phyloP scores from a whole-genome alignment of 2,797 vertebrate genomes.

The Squalus acanthias region DNA sequence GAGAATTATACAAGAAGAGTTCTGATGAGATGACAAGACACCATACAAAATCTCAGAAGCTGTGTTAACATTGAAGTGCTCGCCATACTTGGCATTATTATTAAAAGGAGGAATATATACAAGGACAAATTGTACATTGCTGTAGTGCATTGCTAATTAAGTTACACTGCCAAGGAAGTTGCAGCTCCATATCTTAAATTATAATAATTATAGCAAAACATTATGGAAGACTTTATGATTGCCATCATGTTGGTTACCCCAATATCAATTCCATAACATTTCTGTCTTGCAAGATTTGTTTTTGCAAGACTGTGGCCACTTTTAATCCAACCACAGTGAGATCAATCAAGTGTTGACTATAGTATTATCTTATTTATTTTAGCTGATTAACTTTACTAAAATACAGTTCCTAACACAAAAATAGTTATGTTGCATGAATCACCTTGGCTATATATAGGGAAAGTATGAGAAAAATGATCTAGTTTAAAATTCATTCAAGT shows the following conservation, averaged over 20 bases:
- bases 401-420: not conserved
- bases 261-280: not conserved
- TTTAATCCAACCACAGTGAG: not conserved
- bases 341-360: not conserved
- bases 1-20: not conserved
- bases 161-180: not conserved
- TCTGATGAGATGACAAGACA: slow-evolving; percentile 24
- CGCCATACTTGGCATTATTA: not conserved
- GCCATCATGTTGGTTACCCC: not conserved
- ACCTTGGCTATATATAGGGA: not conserved
- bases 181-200: not conserved
- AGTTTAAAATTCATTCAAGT: too few species aligned
- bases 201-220: not conserved
- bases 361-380: not conserved
- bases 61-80: not conserved
- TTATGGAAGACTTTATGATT: not conserved
- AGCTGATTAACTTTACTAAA: not conserved
- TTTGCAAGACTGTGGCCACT: not conserved
- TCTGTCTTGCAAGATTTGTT: not conserved
- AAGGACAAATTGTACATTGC: not conserved
- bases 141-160: not conserved
- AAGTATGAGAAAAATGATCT: not conserved
- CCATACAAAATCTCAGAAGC: not conserved
- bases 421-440: not conserved
- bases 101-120: not conserved